Percentiles rank a stretch among this genome's conserved stretches.
Evolutionary conservation across 2,797 vertebrate genomes (phyloP).

Genomic region (Scyliorhinus canicula): DNA sequence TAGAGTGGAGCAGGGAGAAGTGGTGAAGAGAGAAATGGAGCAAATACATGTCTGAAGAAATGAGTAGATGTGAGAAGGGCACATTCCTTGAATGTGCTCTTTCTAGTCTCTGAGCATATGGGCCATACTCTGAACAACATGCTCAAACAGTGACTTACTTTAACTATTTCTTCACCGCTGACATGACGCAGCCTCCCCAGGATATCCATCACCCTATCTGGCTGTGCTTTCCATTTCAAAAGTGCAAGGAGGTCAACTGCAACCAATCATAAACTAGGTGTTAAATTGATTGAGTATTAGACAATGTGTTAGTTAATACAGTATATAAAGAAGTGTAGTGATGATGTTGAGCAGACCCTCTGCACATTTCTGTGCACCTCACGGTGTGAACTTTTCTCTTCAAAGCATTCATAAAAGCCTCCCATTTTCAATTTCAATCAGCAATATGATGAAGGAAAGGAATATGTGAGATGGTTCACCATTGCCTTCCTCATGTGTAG

Average conservation of each 20-base stretch:
- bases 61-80: neutral
- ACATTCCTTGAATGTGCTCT: neutral
- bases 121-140: neutral
- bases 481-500: neutral
- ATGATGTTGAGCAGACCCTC: neutral
- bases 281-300: neutral
- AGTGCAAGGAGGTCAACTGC: slow-evolving; percentile 91
- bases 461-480: neutral
- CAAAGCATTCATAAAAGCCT: neutral
- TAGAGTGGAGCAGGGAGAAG: neutral
- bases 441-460: neutral
- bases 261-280: slow-evolving; percentile 37
- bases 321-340: neutral
- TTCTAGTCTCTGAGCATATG: neutral
- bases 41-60: neutral
- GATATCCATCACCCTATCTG: slow-evolving; percentile 91
- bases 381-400: too few relatives aligned
- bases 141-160: slow-evolving; percentile 60
- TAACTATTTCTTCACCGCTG: slow-evolving; percentile 95
- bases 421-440: neutral
- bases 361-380: too few relatives aligned
- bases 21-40: neutral
- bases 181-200: slow-evolving; percentile 87
- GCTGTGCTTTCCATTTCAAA: slow-evolving; percentile 97
- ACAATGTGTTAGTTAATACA: neutral